Base-by-base conservation (phyloP, 64 coral and sea anemone genomes). In the Stichodactyla mertensii region DNA sequence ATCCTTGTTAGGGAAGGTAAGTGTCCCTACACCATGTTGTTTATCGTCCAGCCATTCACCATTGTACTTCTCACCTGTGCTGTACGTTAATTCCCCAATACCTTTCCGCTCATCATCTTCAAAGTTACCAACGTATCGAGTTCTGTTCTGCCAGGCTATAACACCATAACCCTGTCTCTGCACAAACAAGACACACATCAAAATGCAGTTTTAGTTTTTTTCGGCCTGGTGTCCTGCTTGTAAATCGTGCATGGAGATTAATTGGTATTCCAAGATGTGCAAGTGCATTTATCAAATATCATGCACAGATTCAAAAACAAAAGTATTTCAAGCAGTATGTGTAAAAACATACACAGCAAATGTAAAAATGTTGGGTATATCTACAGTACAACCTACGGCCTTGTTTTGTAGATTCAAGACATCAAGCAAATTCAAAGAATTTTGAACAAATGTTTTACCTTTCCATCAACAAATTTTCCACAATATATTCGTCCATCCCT, bases 31-130 rank as follows among this genome's bases (percentile, higher is more conserved):
- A 52, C 96, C 96, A 89, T 94, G 87, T 71, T 98, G 90, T 87
- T 95, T 94, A 77, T 98, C 96, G 23, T 94, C 96, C 57, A 94
- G 64, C 96, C 96, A 98, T 70, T 95, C 88, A 16, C 96, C 96
- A 55, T 85, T 71, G 86, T 98, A 98, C 36, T 95, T 98, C 80
- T 98, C 96, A 15, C 93, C 96, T 77, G 90, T 92, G 80, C 92
- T 92, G 86, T 92, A 98, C 10, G 87, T 90, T 59, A 98, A 62
- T 23, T 94, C 86, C 16, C 96, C 96, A 78, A 86, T 80, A 19
- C 96, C 96, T 54, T 94, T 92, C 1, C 96, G 84, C 55, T 98
- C 96, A 86, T 95, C 93, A 27, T 98, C 96, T 78, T 90, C 88
- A 89, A 93, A 98, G 54, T 84, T 22, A 28, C 96, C 96, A 88